phyloP scores from a whole-genome alignment of 2,888 invertebrate species.

The Tenodera sinensis region DNA sequence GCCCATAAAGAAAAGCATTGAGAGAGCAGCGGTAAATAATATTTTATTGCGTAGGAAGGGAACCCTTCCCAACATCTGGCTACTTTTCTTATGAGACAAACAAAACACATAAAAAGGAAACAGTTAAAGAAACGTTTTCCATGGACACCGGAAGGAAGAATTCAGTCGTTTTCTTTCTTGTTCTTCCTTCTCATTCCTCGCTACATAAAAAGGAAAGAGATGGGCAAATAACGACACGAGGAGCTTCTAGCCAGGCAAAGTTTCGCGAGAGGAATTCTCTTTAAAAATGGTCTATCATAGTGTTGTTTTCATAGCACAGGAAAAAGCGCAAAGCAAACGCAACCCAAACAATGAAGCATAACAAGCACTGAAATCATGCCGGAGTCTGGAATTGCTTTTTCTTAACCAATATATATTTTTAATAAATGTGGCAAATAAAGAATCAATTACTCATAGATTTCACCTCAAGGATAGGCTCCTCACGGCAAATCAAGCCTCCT shows the following conservation, averaged over 20 bases:
- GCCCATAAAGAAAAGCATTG: not conserved
- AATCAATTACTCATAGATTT: no score
- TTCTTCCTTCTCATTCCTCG: not conserved
- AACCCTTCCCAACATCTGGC: slow-evolving; percentile 5
- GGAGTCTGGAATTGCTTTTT: no score
- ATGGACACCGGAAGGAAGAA: slow-evolving; percentile 17
- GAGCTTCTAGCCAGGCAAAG: not conserved
- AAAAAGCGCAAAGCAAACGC: not conserved
- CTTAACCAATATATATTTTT: no score
- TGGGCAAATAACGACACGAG: not conserved
- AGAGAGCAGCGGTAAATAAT: not conserved
- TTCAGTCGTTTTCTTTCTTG: not conserved
- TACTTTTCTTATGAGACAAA: not conserved
- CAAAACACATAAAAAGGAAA: slow-evolving; percentile 11
- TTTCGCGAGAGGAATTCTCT: not conserved
- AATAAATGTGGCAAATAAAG: no score
- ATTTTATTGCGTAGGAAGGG: not conserved
- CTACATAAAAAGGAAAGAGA: not conserved
- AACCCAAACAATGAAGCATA: not conserved
- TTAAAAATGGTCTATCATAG: slow-evolving; percentile 3
- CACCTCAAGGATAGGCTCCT: no score
- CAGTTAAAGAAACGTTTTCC: slow-evolving; percentile 19
- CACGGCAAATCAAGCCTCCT: no score
- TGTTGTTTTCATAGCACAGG: not conserved
- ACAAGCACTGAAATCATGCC: not conserved